Base-by-base conservation (phyloP, 2,888 invertebrate species). In the Drosophila pseudotakahashii region DNA sequence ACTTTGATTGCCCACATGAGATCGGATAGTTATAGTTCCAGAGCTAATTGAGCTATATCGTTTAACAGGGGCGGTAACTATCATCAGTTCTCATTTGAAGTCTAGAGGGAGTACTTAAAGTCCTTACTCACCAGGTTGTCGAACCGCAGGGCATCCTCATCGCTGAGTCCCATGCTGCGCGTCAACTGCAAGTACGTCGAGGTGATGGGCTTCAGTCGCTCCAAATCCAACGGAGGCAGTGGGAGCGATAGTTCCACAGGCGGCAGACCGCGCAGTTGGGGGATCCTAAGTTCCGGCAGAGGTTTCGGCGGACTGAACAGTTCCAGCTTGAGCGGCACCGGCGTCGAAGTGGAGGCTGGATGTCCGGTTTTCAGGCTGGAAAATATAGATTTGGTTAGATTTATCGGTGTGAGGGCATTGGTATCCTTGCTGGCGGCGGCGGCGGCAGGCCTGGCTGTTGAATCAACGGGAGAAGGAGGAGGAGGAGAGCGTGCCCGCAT, bases 121-220 rank as follows among this genome's bases (percentile, higher is more conserved):
- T 91, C 90, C 78, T 91, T 90, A 94, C 94, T 94, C 91, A 94
- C 94, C 93, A 93, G 93, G 90, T 93, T 93, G 82, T 94, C 94
- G 77, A 94, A 93, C 81, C 93, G 93, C 78, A 94, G 86, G 7
- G 94, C 94, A 86, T 94, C 93, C 86, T 94, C 93, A 90, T 94
- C 94, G 89, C 93, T 92, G 81, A 94, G 92, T 63, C 94, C 95
- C 92, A 96, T 93, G 91, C 94, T 96, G 90, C 96, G 93, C 93
- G 97, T 96, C 89, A 96, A 95, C 91, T 96, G 97, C 92, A 98
- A 93, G 92, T 97, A 97, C 37, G 97, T 96, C 57, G 97, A 97
- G 51, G 97, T 98, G 80, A 97, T 97, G 50, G 98, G 97, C 88
- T 97, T 94, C 88, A 96, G 61, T 10, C 96, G 93, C 57, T 89